Percentiles rank a stretch among this genome's conserved stretches.
Conservation (phyloP, 2,797 vertebrate genomes). For the Bovichtus variegatus region DNA sequence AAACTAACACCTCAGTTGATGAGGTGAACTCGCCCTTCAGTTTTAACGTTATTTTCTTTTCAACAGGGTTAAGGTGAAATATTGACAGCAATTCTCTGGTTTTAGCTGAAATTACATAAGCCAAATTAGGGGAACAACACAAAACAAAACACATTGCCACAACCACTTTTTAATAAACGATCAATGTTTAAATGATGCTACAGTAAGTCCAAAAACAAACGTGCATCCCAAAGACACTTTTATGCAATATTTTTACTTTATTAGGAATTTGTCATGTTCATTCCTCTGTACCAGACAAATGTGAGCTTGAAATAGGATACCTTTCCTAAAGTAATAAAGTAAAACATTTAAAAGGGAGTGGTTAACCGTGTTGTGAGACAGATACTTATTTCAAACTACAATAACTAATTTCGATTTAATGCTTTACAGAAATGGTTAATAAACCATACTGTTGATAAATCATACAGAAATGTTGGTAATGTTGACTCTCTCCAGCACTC, state of each 20-base stretch:
- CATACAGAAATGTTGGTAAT: neutral
- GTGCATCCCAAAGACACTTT: neutral
- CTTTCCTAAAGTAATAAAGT: neutral
- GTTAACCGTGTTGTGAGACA: neutral
- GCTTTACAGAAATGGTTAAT: neutral
- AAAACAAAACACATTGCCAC: neutral
- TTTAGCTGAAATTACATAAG: neutral
- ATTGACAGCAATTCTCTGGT: neutral
- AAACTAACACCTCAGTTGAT: neutral
- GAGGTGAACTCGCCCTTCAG: neutral
- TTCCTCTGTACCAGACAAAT: neutral
- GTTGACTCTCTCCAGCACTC: neutral
- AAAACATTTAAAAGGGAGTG: slow-evolving; percentile 4
- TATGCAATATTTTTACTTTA: neutral
- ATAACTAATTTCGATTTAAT: neutral
- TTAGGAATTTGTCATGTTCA: neutral
- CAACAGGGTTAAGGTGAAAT: slow-evolving; percentile 9
- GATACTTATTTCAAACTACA: neutral
- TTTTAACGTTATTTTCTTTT: neutral
- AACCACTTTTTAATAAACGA: slow-evolving; percentile 8
- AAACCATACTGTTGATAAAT: neutral
- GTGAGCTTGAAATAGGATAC: neutral
- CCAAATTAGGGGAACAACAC: neutral
- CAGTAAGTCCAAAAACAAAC: neutral
- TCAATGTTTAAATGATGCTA: neutral